phyloP scores from a whole-genome alignment of 2,888 invertebrate genomes.

The Drosophila maculinotata region DNA sequence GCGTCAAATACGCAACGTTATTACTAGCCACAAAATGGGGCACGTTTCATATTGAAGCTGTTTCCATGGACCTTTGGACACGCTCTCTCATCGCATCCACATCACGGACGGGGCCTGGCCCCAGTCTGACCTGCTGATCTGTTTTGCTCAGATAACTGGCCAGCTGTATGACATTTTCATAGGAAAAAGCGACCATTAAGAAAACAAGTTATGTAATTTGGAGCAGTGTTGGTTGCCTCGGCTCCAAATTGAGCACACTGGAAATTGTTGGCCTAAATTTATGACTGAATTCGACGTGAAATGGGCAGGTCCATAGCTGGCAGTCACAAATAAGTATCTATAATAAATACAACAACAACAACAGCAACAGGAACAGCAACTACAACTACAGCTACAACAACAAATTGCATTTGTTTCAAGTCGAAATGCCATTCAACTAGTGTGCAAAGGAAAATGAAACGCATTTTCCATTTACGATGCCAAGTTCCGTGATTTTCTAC shows the following conservation, averaged over 20 bases:
- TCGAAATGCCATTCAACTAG: slow-evolving; percentile 50
- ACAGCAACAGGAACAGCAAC: too few species aligned
- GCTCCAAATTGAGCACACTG: slow-evolving; percentile 27
- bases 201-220: slow-evolving; percentile 65
- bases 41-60: slow-evolving; percentile 46
- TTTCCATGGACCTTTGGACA: slow-evolving; percentile 16
- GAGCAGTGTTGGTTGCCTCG: slow-evolving; percentile 13
- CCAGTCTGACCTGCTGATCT: slow-evolving; percentile 47
- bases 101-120: slow-evolving; percentile 28
- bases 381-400: too few species aligned
- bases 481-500: slow-evolving; percentile 17
- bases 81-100: neutral
- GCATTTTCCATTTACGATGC: slow-evolving; percentile 50
- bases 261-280: slow-evolving; percentile 46
- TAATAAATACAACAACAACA: slow-evolving; percentile 6
- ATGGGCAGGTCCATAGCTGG: slow-evolving; percentile 42
- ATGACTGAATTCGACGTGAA: slow-evolving; percentile 35
- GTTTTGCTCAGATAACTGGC: slow-evolving; percentile 37
- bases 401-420: slow-evolving; percentile 20
- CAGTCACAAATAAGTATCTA: slow-evolving; percentile 18
- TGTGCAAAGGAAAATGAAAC: slow-evolving; percentile 49
- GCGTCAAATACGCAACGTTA: slow-evolving; percentile 21
- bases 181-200: slow-evolving; percentile 37
- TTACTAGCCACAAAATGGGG: slow-evolving; percentile 29
- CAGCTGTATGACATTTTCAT: slow-evolving; percentile 52